phyloP scores from a whole-genome alignment of 2,113 vertebrate species.

The Arizona elegans region DNA sequence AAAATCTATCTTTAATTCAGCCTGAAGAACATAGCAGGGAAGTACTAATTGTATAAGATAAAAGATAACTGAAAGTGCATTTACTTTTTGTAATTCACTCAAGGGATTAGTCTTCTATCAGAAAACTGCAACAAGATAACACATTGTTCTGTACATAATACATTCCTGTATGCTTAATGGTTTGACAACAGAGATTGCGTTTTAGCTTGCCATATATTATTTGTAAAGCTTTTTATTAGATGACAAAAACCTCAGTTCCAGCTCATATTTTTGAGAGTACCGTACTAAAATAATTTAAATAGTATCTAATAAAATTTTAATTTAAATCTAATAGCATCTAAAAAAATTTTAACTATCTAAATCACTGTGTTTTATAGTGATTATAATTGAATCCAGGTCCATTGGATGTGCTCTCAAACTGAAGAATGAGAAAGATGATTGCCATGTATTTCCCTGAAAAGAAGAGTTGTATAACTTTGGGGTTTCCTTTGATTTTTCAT shows the following conservation, averaged over 20 bases:
- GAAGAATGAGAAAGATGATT: not conserved
- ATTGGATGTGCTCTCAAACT: not conserved
- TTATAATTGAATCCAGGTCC: not conserved
- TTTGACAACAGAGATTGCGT: slow-evolving; percentile 18
- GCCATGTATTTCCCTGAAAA: not conserved
- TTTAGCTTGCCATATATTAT: not conserved
- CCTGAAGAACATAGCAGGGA: slow-evolving; percentile 27
- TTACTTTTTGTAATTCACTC: slow-evolving; percentile 40
- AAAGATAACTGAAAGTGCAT: slow-evolving; percentile 36
- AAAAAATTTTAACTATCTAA: not conserved
- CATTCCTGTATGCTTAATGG: slow-evolving; percentile 55
- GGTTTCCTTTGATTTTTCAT: not conserved
- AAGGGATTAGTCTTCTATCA: slow-evolving; percentile 35
- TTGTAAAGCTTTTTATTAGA: not conserved
- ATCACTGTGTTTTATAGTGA: not conserved
- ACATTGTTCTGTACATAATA: slow-evolving; percentile 54
- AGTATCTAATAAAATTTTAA: not conserved
- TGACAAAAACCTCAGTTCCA: not conserved
- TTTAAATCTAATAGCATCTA: no score
- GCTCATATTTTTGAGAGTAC: not conserved
- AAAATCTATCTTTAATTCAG: slow-evolving; percentile 32
- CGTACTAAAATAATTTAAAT: not conserved
- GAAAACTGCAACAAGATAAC: slow-evolving; percentile 39
- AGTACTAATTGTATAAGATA: slow-evolving; percentile 39
- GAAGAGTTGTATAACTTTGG: not conserved